Conservation (phyloP, 2,797 vertebrate genomes). For the Hyperoplus immaculatus region DNA sequence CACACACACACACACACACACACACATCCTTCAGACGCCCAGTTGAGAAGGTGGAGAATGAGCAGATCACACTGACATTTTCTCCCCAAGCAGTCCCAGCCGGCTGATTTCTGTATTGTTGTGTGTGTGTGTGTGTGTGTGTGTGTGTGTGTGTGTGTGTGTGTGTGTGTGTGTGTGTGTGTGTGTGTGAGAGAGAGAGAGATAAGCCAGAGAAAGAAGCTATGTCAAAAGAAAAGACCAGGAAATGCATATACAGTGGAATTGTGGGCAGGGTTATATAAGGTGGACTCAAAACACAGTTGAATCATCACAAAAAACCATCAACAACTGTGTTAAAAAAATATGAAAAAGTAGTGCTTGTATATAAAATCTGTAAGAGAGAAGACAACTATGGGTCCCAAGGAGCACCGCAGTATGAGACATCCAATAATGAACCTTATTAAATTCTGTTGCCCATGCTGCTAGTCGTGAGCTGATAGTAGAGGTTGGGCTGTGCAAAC, state of each 20-base stretch:
- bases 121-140: conserved; percentile 4
- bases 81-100: conserved; percentile 52
- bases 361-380: conserved; percentile 5
- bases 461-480: conserved; percentile 19
- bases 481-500: conserved; percentile 25
- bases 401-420: conserved; percentile 25
- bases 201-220: background rate
- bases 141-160: conserved; percentile 16
- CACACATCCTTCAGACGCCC: conserved; percentile 38
- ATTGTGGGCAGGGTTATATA: background rate
- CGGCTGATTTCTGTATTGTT: conserved; percentile 49
- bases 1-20: conserved; percentile 19
- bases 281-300: conserved; percentile 6
- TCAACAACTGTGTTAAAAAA: background rate
- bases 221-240: background rate
- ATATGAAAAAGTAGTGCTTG: background rate
- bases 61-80: conserved; percentile 71
- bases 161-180: conserved; percentile 25
- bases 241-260: background rate
- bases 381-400: background rate
- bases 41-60: conserved; percentile 55
- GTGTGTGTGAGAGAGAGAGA: conserved; percentile 5
- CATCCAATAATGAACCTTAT: conserved; percentile 32
- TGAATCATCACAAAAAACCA: background rate
- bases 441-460: conserved; percentile 15